Percentiles rank a stretch among this genome's conserved stretches.
Evolutionary conservation across 2,888 invertebrate species (phyloP).

Genomic region (Oligia strigilis): DNA sequence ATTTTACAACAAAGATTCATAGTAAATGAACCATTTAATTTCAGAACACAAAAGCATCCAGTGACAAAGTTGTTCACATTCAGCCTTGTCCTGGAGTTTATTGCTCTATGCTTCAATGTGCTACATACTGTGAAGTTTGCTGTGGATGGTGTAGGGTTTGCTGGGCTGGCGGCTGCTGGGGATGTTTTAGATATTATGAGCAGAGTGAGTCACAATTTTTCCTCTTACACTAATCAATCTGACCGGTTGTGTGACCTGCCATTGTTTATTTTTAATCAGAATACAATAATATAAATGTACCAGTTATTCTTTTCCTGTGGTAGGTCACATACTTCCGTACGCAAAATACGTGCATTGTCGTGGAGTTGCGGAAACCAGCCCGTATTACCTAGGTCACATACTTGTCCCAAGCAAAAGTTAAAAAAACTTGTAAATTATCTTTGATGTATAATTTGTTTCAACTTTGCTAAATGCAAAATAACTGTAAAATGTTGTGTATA

Average conservation of each 20-base stretch:
- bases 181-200: slow-evolving; percentile 98
- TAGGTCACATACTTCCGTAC: neutral
- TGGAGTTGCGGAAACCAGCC: too few relatives aligned
- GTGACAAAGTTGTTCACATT: slow-evolving; percentile 97
- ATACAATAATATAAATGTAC: neutral
- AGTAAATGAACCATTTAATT: slow-evolving; percentile 37
- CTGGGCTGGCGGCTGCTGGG: slow-evolving; percentile 95
- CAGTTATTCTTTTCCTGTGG: neutral
- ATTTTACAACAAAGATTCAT: slow-evolving; percentile 4
- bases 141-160: slow-evolving; percentile 96
- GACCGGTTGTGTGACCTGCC: neutral
- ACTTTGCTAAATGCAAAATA: neutral
- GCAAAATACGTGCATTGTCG: too few relatives aligned
- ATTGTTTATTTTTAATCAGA: neutral
- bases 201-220: slow-evolving; percentile 91
- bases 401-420: neutral
- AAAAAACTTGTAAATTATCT: neutral
- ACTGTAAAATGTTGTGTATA: neutral
- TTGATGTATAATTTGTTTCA: neutral
- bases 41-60: slow-evolving; percentile 95
- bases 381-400: neutral
- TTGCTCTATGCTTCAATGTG: slow-evolving; percentile 96
- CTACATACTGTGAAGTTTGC: slow-evolving; percentile 97
- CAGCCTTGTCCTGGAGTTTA: slow-evolving; percentile 95
- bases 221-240: neutral